Evolutionary conservation across 2,888 invertebrate genomes (phyloP), one percentile per base, ranked within the genome.

Genomic region (Piscicola geometra): DNA sequence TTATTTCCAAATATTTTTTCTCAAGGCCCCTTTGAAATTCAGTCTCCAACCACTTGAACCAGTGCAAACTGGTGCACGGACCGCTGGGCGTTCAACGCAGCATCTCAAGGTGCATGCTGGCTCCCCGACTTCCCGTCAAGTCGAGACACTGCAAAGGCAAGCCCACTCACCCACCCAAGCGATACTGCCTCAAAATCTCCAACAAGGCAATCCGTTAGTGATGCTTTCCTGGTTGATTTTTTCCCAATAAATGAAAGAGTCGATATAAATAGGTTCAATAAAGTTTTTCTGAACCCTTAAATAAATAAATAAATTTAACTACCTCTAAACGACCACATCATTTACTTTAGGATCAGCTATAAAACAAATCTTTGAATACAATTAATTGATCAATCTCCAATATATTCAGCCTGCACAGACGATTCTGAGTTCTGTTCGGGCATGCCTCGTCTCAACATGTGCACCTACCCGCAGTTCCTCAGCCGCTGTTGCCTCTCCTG

Each of bases 381-480:
- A n/a, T n/a, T n/a, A n/a, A n/a, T n/a, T n/a, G n/a, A n/a, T n/a
- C n/a, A n/a, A n/a, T n/a, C n/a, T n/a, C n/a, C n/a, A n/a, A n/a
- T n/a, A n/a, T n/a, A n/a, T n/a, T n/a, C 60, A 56, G 60, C 3
- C n/a, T 56, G 60, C 25, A n/a, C 9, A 25, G 60, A 56, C 60
- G n/a, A 25, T 15, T 56, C 60, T 56, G 12, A 56, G 21, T 56
- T 56, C n/a, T 56, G 60, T 21, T 5, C 21, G 3, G 25, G n/a
- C 5, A 56, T 56, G n/a, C 60, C 60, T 5, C 5, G 21, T 15
- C n/a, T 56, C 15, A 56, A 56, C 25, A 56, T 56, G 60, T 56
- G 60, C n/a, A 15, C 60, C 5, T 56, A 56, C 60, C 60, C 60
- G n/a, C 60, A 56, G 60, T 56, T 56, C 60, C n/a, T 56, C n/a